phyloP scores from a whole-genome alignment of 2,113 vertebrate species.

The Anhinga anhinga region DNA sequence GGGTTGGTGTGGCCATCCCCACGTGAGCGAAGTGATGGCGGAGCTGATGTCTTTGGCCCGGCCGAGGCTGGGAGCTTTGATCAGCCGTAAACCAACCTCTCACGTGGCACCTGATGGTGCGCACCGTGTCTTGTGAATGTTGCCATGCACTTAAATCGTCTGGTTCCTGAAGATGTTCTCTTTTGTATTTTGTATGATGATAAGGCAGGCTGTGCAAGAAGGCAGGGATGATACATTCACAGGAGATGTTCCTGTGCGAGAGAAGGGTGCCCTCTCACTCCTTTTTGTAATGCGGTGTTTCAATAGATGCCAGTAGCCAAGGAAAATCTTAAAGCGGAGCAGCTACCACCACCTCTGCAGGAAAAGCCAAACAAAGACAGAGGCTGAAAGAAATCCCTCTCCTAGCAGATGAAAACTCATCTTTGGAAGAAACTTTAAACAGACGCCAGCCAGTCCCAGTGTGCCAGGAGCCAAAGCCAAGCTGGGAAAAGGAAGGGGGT shows the following conservation, averaged over 20 bases:
- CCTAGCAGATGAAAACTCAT: neutral
- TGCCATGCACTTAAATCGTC: rapidly evolving
- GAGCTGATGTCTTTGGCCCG: neutral
- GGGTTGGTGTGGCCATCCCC: neutral
- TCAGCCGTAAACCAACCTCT: neutral
- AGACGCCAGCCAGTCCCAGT: slow-evolving; percentile 38
- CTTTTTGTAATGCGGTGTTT: neutral
- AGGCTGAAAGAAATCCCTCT: slow-evolving; percentile 15
- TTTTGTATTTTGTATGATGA: neutral
- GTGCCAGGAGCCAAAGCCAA: slow-evolving; percentile 20
- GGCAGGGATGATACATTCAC: neutral
- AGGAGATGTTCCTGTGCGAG: rapidly evolving
- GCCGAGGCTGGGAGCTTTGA: neutral
- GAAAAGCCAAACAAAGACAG: slow-evolving; percentile 14
- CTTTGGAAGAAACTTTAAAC: slow-evolving; percentile 67
- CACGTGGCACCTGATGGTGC: rapidly evolving
- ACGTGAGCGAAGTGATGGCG: rapidly evolving
- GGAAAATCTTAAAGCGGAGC: neutral
- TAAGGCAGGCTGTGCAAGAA: neutral
- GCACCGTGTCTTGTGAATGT: rapidly evolving
- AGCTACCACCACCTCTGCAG: slow-evolving; percentile 15
- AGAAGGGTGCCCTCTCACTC: neutral
- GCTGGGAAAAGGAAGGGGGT: neutral
- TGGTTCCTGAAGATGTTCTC: neutral
- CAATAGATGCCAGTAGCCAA: neutral